phyloP scores from a whole-genome alignment of 1,140 invertebrate species.

The Gonatopus flavifemur region DNA sequence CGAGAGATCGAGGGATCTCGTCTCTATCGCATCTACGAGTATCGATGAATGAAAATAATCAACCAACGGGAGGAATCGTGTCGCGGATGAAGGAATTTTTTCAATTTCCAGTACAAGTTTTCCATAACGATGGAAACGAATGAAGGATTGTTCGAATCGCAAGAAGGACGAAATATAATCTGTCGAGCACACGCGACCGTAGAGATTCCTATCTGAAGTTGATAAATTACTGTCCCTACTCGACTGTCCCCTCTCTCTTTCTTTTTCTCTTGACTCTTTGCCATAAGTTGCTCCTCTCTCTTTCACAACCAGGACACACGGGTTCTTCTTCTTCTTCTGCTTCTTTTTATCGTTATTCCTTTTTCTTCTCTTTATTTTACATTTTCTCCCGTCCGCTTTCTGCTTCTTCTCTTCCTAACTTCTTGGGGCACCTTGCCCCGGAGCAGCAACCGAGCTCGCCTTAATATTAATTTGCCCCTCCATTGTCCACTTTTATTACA shows the following conservation, averaged over 20 bases:
- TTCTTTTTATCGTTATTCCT: no score
- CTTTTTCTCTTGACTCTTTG: constrained; percentile 10
- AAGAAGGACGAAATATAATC: constrained; percentile 47
- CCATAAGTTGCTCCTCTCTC: constrained; percentile 9
- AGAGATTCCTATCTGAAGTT: constrained; percentile 54
- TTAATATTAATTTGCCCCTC: constrained; percentile 55
- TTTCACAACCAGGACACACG: background rate
- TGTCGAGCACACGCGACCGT: constrained; percentile 49
- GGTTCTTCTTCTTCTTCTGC: constrained; percentile 1
- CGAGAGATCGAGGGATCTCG: no score
- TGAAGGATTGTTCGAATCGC: background rate
- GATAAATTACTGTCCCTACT: constrained; percentile 56
- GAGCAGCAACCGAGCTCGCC: constrained; percentile 29
- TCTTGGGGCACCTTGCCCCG: no score
- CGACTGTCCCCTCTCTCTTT: constrained; percentile 32
- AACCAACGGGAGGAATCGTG: no score
- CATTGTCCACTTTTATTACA: constrained; percentile 56
- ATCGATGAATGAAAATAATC: no score
- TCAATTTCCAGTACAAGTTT: no score
- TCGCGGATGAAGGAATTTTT: no score
- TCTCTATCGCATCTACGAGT: no score
- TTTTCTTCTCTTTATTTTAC: no score
- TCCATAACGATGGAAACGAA: background rate
- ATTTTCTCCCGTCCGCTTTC: no score
- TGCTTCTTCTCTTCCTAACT: no score